Evolutionary conservation across 2,888 invertebrate species (phyloP).

Genomic region (Platycheirus rosarum): DNA sequence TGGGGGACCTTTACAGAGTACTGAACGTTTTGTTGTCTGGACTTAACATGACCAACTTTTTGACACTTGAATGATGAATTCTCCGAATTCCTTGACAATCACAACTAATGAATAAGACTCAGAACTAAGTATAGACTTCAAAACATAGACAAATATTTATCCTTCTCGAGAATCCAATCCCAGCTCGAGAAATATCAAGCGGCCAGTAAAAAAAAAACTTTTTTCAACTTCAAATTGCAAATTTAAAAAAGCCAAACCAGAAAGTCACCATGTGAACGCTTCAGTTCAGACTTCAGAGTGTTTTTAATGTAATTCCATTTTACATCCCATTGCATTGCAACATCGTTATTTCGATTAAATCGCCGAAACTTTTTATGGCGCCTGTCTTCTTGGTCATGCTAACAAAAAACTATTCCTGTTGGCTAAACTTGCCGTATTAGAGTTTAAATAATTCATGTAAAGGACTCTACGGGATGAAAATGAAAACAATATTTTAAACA

Average conservation of each 20-base stretch:
- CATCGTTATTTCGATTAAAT: constrained; percentile 54
- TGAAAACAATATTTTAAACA: constrained; percentile 19
- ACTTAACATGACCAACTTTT: too few relatives aligned
- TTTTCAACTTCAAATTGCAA: not conserved
- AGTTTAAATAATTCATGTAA: constrained; percentile 70
- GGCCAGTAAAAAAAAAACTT: not conserved
- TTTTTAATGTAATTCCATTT: constrained; percentile 53
- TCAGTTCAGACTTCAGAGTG: constrained; percentile 23
- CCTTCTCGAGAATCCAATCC: too few relatives aligned
- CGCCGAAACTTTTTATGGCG: constrained; percentile 46
- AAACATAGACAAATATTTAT: too few relatives aligned
- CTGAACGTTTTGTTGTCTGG: too few relatives aligned
- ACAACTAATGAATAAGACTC: too few relatives aligned
- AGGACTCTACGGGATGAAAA: not conserved
- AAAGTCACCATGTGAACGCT: not conserved
- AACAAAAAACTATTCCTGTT: constrained; percentile 36
- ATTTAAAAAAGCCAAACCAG: not conserved
- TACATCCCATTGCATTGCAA: constrained; percentile 56
- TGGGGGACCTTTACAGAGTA: too few relatives aligned
- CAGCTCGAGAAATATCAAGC: too few relatives aligned
- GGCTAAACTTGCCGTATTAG: constrained; percentile 49
- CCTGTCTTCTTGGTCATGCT: constrained; percentile 19
- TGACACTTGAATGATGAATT: too few relatives aligned
- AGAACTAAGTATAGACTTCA: too few relatives aligned
- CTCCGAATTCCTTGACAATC: too few relatives aligned